Percentiles rank a stretch among this genome's conserved stretches.
These are phyloP conservation scores for Parasteatoda lunata DNA, from an alignment of 2,888 invertebrate genomes.

Conservation along the genomic window DNA sequence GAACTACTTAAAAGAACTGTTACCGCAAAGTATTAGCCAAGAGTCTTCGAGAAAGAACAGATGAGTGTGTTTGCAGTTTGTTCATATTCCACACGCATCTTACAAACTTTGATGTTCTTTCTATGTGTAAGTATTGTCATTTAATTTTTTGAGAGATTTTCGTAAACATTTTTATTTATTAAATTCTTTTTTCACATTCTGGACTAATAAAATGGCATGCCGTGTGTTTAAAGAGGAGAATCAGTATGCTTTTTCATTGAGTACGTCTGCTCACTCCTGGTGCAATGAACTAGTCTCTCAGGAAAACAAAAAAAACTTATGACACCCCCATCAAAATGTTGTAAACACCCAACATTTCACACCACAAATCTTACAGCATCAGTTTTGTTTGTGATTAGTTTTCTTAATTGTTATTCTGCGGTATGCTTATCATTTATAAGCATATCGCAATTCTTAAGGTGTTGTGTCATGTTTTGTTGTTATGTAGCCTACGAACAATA, in stretches of 20 bases:
- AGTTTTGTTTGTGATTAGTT: slow-evolving; percentile 43
- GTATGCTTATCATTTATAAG: not conserved
- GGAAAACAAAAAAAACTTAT: not conserved
- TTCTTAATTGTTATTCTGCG: slow-evolving; percentile 23
- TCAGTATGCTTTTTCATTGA: not conserved
- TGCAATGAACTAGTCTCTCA: slow-evolving; percentile 36
- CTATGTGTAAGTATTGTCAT: not conserved
- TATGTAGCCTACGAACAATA: slow-evolving; percentile 59
- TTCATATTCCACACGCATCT: no score
- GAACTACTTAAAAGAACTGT: slow-evolving; percentile 61
- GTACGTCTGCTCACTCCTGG: not conserved
- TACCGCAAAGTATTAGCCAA: slow-evolving; percentile 64
- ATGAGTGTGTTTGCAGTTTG: not conserved
- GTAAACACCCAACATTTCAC: not conserved
- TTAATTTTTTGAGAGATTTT: not conserved
- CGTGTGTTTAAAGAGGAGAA: no score
- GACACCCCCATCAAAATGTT: not conserved
- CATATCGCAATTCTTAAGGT: slow-evolving; percentile 9
- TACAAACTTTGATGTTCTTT: not conserved
- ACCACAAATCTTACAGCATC: slow-evolving; percentile 1
- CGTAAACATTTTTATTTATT: not conserved
- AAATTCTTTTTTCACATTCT: not conserved
- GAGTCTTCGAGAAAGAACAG: not conserved
- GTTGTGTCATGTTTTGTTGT: slow-evolving; percentile 40
- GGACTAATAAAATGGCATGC: no score